A percentile compares a stretch with the other conserved stretches of the same genome.
These are phyloP conservation scores for Anguilla marmorata DNA, from an alignment of 2,797 vertebrate genomes.

Conservation along the genomic window DNA sequence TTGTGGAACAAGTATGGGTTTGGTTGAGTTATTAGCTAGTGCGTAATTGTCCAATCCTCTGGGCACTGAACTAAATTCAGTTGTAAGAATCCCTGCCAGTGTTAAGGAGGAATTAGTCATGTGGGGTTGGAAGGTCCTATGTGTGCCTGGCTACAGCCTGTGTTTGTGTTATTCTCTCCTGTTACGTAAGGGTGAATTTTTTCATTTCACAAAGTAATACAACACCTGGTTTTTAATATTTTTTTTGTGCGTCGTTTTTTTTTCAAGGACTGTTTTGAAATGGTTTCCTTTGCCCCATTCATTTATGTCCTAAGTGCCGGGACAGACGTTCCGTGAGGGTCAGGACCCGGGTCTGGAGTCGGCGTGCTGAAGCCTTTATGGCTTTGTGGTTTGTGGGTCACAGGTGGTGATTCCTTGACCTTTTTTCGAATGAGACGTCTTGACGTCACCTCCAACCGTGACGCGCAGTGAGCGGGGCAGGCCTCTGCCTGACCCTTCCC, in stretches of 20 bases:
- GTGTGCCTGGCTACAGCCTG: background rate
- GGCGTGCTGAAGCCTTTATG: background rate
- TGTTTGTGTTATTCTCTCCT: conserved; percentile 48
- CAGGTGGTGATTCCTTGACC: background rate
- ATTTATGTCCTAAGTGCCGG: background rate
- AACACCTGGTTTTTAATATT: background rate
- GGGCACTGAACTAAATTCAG: background rate
- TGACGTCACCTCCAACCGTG: background rate
- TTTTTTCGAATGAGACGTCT: background rate
- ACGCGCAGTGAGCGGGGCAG: background rate
- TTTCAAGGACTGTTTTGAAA: background rate
- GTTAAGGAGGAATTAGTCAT: background rate
- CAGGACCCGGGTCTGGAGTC: background rate
- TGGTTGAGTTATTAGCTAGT: background rate
- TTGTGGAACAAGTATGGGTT: conserved; percentile 5
- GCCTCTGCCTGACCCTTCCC: background rate
- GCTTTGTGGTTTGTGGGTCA: background rate
- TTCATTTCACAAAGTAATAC: conserved; percentile 9
- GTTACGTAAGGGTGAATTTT: conserved; percentile 38
- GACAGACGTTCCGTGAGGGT: background rate
- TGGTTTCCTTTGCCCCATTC: background rate
- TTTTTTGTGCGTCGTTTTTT: background rate
- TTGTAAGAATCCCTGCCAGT: background rate
- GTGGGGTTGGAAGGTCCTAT: background rate
- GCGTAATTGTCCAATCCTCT: background rate